These are phyloP conservation scores for Lycocerus yunnanus DNA, from an alignment of 2,888 invertebrate species.

Conservation along the genomic window DNA sequence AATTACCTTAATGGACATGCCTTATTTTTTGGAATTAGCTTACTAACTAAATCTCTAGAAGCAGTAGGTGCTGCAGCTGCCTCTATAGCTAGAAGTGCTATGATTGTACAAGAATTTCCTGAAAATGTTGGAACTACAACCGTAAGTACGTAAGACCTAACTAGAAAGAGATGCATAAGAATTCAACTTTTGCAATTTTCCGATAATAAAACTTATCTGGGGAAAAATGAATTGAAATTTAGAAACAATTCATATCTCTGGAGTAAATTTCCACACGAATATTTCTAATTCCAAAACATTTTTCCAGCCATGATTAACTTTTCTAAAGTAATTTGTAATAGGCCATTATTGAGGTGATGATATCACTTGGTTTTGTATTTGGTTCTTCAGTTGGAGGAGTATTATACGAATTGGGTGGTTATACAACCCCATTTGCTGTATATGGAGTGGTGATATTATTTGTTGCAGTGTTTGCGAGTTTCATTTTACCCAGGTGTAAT, in stretches of 20 bases:
- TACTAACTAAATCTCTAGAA: not conserved
- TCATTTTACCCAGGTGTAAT: not conserved
- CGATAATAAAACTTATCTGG: too few relatives aligned
- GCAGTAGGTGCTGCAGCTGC: not conserved
- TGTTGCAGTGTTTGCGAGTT: not conserved
- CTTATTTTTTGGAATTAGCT: not conserved
- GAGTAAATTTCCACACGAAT: too few relatives aligned
- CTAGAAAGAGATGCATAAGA: too few relatives aligned
- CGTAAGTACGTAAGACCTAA: too few relatives aligned
- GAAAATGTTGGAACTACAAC: not conserved
- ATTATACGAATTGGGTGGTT: not conserved
- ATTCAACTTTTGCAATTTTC: too few relatives aligned
- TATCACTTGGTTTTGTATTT: not conserved
- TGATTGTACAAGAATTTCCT: not conserved
- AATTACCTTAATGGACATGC: not conserved
- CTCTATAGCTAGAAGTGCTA: not conserved
- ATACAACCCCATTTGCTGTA: not conserved
- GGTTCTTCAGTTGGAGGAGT: not conserved
- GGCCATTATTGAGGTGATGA: not conserved
- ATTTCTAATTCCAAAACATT: too few relatives aligned
- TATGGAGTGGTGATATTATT: not conserved
- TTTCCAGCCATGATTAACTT: too few relatives aligned
- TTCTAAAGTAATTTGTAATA: not conserved
- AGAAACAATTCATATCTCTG: too few relatives aligned
- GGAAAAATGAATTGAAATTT: too few relatives aligned